Conservation (phyloP, 2,797 vertebrate species). For the Danio jaintianensis region DNA sequence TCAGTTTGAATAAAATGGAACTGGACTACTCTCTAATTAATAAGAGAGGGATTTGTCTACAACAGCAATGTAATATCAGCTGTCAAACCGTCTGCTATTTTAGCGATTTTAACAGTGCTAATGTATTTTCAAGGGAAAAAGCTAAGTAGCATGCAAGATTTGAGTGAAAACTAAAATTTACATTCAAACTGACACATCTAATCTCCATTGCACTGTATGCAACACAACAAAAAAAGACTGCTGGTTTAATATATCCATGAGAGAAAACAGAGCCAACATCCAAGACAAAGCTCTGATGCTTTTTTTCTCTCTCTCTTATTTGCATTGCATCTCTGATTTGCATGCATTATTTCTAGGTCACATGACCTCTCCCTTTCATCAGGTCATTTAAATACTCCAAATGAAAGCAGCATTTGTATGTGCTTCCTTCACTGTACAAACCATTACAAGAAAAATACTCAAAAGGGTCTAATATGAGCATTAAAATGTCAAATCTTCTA, state of each 20-base stretch:
- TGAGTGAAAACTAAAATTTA: conserved; percentile 27
- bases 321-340: conserved; percentile 48
- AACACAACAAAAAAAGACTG: conserved; percentile 7
- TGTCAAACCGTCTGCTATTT: conserved; percentile 66
- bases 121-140: conserved; percentile 55
- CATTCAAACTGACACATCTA: conserved; percentile 22
- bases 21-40: conserved; percentile 65
- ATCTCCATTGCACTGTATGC: conserved; percentile 11
- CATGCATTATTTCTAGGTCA: conserved; percentile 48
- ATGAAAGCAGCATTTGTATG: conserved; percentile 53
- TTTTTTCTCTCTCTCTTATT: conserved; percentile 8
- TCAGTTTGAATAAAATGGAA: neutral
- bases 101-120: conserved; percentile 27
- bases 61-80: conserved; percentile 58
- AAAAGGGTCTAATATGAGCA: conserved; percentile 21
- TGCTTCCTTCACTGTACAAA: conserved; percentile 21
- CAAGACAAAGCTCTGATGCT: conserved; percentile 11
- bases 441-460: conserved; percentile 22
- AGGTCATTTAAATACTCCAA: conserved; percentile 51
- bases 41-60: conserved; percentile 61
- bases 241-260: conserved; percentile 20
- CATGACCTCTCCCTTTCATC: conserved; percentile 31
- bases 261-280: conserved; percentile 18
- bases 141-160: conserved; percentile 43
- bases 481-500: neutral